Percentiles rank a stretch among this genome's conserved stretches.
Conservation (phyloP, 1,140 invertebrate species). For the Bilobella aurantiaca region DNA sequence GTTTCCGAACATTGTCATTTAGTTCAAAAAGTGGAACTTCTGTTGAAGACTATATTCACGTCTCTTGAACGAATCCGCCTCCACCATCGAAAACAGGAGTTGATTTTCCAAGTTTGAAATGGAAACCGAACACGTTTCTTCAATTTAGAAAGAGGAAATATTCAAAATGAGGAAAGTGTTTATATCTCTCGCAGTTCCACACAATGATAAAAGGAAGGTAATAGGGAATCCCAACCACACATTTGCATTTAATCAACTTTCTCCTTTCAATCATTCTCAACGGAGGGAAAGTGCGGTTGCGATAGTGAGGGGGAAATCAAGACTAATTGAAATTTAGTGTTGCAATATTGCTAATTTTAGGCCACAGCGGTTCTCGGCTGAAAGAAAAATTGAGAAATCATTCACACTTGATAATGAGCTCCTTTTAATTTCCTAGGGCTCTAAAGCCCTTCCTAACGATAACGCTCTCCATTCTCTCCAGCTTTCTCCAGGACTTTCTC, state of each 20-base stretch:
- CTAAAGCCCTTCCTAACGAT: no score
- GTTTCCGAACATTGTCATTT: no score
- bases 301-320: neutral
- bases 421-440: neutral
- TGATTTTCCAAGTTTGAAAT: constrained; percentile 9
- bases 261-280: neutral
- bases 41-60: no score
- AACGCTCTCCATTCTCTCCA: neutral
- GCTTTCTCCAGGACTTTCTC: neutral
- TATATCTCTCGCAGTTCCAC: constrained; percentile 7
- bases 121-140: constrained; percentile 32
- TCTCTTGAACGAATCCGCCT: no score
- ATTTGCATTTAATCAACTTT: constrained; percentile 1
- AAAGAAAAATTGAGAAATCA: neutral
- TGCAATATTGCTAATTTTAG: neutral
- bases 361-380: neutral
- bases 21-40: no score
- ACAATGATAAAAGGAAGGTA: neutral
- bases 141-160: constrained; percentile 29
- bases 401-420: neutral
- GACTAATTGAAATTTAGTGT: neutral
- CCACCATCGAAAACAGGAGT: neutral
- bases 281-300: no score
- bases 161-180: constrained; percentile 27
- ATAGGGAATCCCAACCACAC: neutral